Evolutionary conservation across 2,113 vertebrate species (phyloP), one percentile per base, ranked within the genome.

Genomic region (Lates calcarifer): DNA sequence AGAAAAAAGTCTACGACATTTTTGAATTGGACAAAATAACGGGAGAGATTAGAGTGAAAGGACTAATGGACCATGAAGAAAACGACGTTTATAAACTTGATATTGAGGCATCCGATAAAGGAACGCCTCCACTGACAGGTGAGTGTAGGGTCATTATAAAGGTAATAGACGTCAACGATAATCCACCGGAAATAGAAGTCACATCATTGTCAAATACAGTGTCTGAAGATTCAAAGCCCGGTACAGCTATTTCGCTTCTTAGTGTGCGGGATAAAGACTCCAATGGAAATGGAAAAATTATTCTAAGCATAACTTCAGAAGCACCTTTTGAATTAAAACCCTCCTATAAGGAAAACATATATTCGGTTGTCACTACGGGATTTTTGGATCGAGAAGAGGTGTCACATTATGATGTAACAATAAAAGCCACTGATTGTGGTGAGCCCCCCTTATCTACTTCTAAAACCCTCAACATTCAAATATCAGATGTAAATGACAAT

Each of bases 121-220:
- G 89, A 5, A 24, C 12, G 1, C 85, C 83, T 1, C 93, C 94
- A 1, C 8, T 92, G 5, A 91, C 87, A 0, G 85, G 82, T 0
- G 85, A 93, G 24, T 88, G 89, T 31, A 90, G 90, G 47, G 85
- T 95, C 2, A 70, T 93, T n/a, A 79, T 95, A 60, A 90, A 95
- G 3, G 84, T 97, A 5, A 8, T 87, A 51, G 96, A 97, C 57
- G 62, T 95, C 12, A 97, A 97, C 14, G 96, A 97, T 39, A 96
- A 96, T 66, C 20, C 71, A 2, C 95, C 95, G 0, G 89, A 94
- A 39, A 87, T 97, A 41, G 88, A 88, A 1, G 49, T 96, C 1
- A 95, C 93, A 0, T 95, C 94, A 0, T 65, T 95, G 1, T 94
- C 92, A 2, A 87, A 81, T 15, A 68, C 51, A 4, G 83, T 95